A percentile compares a stretch with the other conserved stretches of the same genome.
Conservation (phyloP, 1,140 invertebrate species). For the Hestina assimilis region DNA sequence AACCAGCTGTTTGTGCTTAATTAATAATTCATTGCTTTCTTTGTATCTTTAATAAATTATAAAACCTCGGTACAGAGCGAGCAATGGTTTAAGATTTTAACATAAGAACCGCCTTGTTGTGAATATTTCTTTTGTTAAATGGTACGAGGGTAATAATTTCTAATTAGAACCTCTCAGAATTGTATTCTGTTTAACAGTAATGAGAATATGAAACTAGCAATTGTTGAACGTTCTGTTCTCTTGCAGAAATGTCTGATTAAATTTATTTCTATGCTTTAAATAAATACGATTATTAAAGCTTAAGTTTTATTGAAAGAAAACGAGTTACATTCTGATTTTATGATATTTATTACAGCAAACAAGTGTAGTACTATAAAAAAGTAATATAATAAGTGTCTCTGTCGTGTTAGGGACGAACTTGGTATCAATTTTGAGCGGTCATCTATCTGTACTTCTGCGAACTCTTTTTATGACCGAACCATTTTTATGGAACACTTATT, state of each 20-base stretch:
- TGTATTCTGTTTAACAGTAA: background rate
- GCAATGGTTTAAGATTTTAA: background rate
- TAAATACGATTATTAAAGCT: background rate
- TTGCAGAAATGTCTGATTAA: background rate
- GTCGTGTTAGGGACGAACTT: too few species aligned
- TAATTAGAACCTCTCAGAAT: background rate
- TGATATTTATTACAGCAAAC: too few species aligned
- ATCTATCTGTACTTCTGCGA: too few species aligned
- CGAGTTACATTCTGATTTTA: too few species aligned
- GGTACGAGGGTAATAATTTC: constrained; percentile 1
- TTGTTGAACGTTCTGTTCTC: background rate
- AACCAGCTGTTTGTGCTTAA: too few species aligned
- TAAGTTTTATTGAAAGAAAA: too few species aligned
- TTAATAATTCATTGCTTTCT: background rate
- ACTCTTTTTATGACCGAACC: too few species aligned
- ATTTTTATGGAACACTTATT: too few species aligned
- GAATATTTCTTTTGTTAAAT: background rate
- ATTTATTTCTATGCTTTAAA: background rate
- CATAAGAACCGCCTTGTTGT: background rate
- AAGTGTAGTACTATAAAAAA: too few species aligned
- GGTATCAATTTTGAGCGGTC: too few species aligned
- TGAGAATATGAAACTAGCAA: background rate
- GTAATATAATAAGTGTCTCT: too few species aligned
- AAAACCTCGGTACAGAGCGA: background rate
- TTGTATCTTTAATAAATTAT: background rate